These are phyloP conservation scores for Onychomys torridus DNA, from an alignment of 2,797 vertebrate genomes.

Conservation along the genomic window DNA sequence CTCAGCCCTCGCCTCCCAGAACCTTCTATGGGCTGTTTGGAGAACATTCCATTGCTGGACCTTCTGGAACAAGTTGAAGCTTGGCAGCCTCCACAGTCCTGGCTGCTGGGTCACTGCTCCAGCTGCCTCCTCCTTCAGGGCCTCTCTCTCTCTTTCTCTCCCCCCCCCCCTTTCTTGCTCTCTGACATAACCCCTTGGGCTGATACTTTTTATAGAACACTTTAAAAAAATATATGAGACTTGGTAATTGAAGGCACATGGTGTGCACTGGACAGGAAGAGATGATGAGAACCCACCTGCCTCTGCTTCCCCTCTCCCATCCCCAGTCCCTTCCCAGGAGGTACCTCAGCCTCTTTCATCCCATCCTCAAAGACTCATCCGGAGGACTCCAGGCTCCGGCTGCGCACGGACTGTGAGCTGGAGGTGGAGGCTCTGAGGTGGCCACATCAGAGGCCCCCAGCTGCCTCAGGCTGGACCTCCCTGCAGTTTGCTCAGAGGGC, in stretches of 20 bases:
- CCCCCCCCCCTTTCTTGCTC: not conserved
- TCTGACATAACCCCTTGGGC: not conserved
- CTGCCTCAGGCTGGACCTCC: not conserved
- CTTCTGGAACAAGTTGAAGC: not conserved
- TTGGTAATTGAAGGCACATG: slow-evolving; percentile 40
- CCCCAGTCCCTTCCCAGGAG: not conserved
- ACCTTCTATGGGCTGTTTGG: not conserved
- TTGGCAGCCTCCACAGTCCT: not conserved
- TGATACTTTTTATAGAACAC: slow-evolving; percentile 35
- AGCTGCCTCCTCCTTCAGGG: not conserved
- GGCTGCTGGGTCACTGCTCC: not conserved
- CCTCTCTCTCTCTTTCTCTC: not conserved
- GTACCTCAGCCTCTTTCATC: not conserved
- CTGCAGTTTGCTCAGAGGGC: not conserved
- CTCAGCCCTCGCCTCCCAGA: not conserved
- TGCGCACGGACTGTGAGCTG: not conserved
- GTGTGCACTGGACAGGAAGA: not conserved
- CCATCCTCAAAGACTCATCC: slow-evolving; percentile 25
- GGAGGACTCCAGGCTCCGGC: not conserved
- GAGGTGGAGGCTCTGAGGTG: slow-evolving; percentile 22
- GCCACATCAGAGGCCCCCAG: slow-evolving; percentile 33
- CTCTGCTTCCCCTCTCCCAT: too few relatives aligned
- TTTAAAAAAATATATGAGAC: not conserved
- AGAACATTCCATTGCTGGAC: slow-evolving; percentile 3
- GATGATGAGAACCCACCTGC: not conserved